Evolutionary conservation across 2,113 vertebrate genomes (phyloP).

Genomic region (Sciurus niger): DNA sequence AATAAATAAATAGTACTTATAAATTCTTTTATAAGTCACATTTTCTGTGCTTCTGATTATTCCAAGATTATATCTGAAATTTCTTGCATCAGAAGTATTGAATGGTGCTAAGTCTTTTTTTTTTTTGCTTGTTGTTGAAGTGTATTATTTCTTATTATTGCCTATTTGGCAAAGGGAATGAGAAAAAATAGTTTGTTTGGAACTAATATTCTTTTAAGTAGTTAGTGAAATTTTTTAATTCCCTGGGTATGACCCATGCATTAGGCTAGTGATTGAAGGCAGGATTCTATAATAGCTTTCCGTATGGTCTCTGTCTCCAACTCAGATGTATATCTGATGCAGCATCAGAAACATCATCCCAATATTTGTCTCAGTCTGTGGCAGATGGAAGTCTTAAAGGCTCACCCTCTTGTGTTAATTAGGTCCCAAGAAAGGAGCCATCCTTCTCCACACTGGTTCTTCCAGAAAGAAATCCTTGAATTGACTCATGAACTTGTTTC

Average conservation of each 20-base stretch:
- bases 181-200: neutral
- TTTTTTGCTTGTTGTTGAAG: neutral
- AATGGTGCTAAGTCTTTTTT: neutral
- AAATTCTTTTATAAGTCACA: neutral
- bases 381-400: neutral
- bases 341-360: neutral
- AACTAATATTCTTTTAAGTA: neutral
- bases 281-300: neutral
- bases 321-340: neutral
- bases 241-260: neutral
- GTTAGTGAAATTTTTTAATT: neutral
- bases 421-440: neutral
- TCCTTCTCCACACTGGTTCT: neutral
- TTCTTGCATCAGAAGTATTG: neutral
- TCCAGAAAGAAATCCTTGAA: neutral
- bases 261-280: neutral
- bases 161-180: neutral
- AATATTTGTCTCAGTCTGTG: neutral
- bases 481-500: neutral
- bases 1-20: neutral
- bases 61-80: neutral
- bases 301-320: neutral
- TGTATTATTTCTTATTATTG: neutral
- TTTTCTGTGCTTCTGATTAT: neutral
- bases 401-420: fast-evolving